Percentiles rank a stretch among this genome's conserved stretches.
phyloP scores from a whole-genome alignment of 2,888 invertebrate species.

The Spilarctia lutea region DNA sequence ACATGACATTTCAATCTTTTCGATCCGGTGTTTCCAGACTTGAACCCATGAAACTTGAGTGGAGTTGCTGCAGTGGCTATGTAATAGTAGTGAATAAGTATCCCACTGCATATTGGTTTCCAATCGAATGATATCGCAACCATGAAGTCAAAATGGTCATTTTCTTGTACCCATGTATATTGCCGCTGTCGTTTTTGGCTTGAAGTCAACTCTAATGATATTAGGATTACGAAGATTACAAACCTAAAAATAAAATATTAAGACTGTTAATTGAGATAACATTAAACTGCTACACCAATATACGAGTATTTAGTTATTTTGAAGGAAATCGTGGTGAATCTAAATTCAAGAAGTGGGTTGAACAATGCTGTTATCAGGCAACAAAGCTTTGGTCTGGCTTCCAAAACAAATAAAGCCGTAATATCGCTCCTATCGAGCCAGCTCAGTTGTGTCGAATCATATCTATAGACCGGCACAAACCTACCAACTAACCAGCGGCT shows the following conservation, averaged over 20 bases:
- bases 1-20: not conserved
- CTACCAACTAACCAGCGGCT: too few species aligned
- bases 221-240: not conserved
- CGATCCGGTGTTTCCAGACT: not conserved
- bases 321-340: not conserved
- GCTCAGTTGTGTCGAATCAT: too few species aligned
- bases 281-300: not conserved
- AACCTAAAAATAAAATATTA: not conserved
- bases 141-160: not conserved
- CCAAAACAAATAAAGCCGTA: too few species aligned
- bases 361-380: not conserved
- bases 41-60: not conserved
- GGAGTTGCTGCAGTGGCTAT: constrained; percentile 1
- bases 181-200: not conserved
- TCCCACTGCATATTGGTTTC: constrained; percentile 29
- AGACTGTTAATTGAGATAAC: not conserved
- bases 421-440: too few species aligned
- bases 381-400: not conserved
- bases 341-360: not conserved
- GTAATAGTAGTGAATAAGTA: constrained; percentile 21
- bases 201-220: not conserved
- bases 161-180: not conserved
- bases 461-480: too few species aligned
- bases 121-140: not conserved
- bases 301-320: not conserved